These are phyloP conservation scores for Macroglossus sobrinus DNA, from an alignment of 2,113 vertebrate species.

Conservation along the genomic window DNA sequence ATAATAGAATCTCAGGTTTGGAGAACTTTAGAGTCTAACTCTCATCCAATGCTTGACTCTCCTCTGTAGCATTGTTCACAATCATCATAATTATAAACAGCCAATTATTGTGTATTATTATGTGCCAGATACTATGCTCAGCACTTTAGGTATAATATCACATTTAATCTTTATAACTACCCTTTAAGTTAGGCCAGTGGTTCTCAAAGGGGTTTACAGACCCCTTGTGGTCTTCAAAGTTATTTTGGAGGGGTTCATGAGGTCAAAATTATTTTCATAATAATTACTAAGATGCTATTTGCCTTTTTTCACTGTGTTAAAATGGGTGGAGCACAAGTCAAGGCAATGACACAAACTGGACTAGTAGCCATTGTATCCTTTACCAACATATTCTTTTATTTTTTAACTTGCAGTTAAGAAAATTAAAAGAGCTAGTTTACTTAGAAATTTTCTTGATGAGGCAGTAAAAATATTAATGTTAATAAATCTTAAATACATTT, in stretches of 20 bases:
- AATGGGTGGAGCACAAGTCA: background rate
- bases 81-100: background rate
- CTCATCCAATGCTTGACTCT: background rate
- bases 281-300: background rate
- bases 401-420: background rate
- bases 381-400: background rate
- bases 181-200: background rate
- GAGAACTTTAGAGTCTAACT: background rate
- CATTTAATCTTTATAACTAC: background rate
- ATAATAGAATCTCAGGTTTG: background rate
- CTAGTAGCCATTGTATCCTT: background rate
- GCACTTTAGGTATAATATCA: background rate
- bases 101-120: background rate
- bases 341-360: background rate
- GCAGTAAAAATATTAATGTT: background rate
- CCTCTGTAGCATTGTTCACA: background rate
- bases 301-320: background rate
- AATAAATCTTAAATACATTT: background rate
- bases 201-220: background rate
- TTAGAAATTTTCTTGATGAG: background rate
- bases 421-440: background rate
- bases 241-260: background rate
- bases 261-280: background rate
- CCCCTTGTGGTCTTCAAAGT: background rate
- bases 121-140: background rate